Conservation (phyloP, 1,140 invertebrate species). For the Cylas formicarius region DNA sequence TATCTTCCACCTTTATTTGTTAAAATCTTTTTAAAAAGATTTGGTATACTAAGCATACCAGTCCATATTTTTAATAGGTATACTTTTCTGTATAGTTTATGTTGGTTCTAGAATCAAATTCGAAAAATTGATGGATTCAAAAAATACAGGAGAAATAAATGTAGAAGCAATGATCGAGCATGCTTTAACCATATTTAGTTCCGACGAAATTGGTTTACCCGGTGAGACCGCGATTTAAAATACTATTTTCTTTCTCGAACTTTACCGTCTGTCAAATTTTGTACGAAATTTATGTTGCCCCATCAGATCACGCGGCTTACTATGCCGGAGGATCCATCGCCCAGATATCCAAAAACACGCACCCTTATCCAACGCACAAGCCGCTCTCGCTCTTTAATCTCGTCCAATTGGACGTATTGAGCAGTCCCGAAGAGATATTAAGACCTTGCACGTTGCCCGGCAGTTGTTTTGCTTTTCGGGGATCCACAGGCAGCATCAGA, state of each 20-base stretch:
- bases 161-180: background rate
- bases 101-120: background rate
- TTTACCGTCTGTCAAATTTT: background rate
- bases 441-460: conserved; percentile 14
- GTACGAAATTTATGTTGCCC: conserved; percentile 1
- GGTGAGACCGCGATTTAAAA: too few species aligned
- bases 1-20: too few species aligned
- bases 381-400: conserved; percentile 16
- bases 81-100: background rate
- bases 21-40: too few species aligned
- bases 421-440: conserved; percentile 16
- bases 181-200: too few species aligned
- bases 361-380: conserved; percentile 9
- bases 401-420: conserved; percentile 12
- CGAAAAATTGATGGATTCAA: background rate
- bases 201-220: too few species aligned
- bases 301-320: conserved; percentile 14
- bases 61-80: too few species aligned
- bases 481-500: conserved; percentile 11
- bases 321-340: conserved; percentile 13
- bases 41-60: too few species aligned
- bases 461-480: conserved; percentile 20
- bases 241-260: too few species aligned
- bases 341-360: conserved; percentile 9
- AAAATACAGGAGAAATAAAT: background rate